These are phyloP conservation scores for Petromus typicus DNA, from an alignment of 2,113 vertebrate species.

Conservation along the genomic window DNA sequence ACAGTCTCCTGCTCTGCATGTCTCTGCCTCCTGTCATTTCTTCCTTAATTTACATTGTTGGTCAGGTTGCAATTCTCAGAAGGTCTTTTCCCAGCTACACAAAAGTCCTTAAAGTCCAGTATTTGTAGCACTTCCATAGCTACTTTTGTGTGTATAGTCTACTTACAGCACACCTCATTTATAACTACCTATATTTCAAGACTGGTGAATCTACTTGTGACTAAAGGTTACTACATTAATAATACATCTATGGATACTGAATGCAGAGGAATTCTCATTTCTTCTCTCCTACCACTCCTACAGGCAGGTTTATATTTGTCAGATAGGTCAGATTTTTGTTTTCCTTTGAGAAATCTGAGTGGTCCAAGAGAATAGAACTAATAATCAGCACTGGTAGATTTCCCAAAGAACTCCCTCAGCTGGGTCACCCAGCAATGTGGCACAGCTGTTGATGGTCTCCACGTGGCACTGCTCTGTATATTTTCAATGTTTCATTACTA, in stretches of 20 bases:
- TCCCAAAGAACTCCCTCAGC: not conserved
- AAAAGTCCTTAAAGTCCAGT: not conserved
- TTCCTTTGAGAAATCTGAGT: not conserved
- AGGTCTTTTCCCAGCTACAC: not conserved
- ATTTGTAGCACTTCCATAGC: not conserved
- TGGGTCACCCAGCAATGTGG: not conserved
- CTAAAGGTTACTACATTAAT: not conserved
- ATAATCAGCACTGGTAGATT: not conserved
- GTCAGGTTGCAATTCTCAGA: not conserved
- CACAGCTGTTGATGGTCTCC: not conserved
- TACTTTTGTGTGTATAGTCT: not conserved
- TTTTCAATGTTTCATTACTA: not conserved
- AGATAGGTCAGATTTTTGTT: not conserved
- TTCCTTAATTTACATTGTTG: not conserved
- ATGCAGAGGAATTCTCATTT: not conserved
- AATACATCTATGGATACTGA: not conserved
- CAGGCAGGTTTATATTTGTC: not conserved
- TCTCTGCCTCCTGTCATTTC: not conserved
- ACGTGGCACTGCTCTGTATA: not conserved
- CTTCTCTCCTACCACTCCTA: not conserved
- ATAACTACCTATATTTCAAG: not conserved
- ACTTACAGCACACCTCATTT: not conserved
- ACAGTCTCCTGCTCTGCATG: not conserved
- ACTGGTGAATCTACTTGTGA: not conserved
- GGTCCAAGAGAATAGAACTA: not conserved